Base-by-base conservation (phyloP, 2,888 invertebrate species). In the Drosophila rellima region DNA sequence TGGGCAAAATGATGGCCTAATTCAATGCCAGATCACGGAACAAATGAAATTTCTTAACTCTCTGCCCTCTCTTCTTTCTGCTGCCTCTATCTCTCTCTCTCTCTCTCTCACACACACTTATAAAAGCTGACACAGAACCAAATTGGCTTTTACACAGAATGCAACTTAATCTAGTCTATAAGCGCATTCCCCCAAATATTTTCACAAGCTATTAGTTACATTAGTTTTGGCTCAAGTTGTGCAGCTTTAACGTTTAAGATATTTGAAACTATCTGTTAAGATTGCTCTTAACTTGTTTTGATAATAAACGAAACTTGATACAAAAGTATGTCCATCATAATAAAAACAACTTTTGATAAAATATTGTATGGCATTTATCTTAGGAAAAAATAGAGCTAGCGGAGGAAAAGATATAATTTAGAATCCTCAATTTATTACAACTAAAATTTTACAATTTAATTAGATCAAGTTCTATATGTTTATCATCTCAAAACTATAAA, bases 11-110 rank as follows among this genome's bases (percentile, higher is more conserved):
- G 48, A 26, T 68, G 45, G 60, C 48, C 64, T 70, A 80, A 82
- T 88, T 85, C 83, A 85, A 82, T 85, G 84, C 60, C 74, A 70
- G 63, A 48, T 64, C 68, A 61, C 29, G 45, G 26, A 62, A 55
- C 52, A 78, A 74, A 65, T 75, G 62, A 50, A 68, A 61, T 60
- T 50, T 35, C 20, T 47, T 33, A 11, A n/a, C 8, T 10, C 11
- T 45, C 17, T 5, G 10, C 15, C 15, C 13, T n/a, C n/a, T 20
- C 35, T 5, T 23, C 35, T 37, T n/a, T 35, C 17, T 37, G 0
- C 23, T 0, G 4, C 2, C 35, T 6, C 7, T 13, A 6, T 7
- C 35, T 39, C n/a, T 6, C 2, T 3, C 15, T 3, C 31, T n/a
- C 6, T 6, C 26, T 4, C 54, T 4, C 18, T 8, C 29, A 15